phyloP scores from a whole-genome alignment of 2,113 vertebrate species.

The Corythornis vintsioides region DNA sequence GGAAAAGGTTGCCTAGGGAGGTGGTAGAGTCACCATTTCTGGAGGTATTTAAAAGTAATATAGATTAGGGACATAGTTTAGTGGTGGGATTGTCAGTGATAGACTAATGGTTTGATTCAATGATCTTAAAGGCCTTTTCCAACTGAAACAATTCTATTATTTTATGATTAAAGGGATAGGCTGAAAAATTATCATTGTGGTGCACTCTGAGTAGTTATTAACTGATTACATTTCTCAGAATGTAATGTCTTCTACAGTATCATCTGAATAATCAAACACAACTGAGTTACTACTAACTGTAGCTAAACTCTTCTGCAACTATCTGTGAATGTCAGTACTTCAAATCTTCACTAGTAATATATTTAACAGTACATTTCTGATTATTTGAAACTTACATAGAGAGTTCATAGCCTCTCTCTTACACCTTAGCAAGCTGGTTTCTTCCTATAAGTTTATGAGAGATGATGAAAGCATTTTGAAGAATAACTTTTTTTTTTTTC shows the following conservation, averaged over 20 bases:
- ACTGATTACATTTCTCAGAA: background rate
- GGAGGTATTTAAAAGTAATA: too few species aligned
- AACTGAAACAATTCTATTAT: too few species aligned
- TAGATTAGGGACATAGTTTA: too few species aligned
- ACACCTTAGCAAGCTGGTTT: background rate
- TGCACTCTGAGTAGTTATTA: background rate
- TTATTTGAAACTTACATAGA: background rate
- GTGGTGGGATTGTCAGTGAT: too few species aligned
- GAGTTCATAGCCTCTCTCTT: background rate
- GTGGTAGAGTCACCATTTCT: too few species aligned
- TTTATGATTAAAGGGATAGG: background rate
- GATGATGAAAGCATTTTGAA: constrained; percentile 25
- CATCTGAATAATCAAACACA: background rate
- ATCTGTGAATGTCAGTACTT: background rate
- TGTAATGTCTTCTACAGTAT: background rate
- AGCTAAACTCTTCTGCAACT: background rate
- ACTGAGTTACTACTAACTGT: background rate
- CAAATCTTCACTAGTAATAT: background rate
- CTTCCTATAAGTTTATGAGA: background rate
- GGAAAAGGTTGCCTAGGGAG: too few species aligned
- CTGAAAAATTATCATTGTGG: background rate
- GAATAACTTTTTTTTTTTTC: background rate
- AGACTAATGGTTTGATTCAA: too few species aligned
- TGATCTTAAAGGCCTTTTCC: background rate
- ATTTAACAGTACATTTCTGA: background rate